These are phyloP conservation scores for Parnassius glacialis DNA, from an alignment of 2,888 invertebrate species.

Conservation along the genomic window DNA sequence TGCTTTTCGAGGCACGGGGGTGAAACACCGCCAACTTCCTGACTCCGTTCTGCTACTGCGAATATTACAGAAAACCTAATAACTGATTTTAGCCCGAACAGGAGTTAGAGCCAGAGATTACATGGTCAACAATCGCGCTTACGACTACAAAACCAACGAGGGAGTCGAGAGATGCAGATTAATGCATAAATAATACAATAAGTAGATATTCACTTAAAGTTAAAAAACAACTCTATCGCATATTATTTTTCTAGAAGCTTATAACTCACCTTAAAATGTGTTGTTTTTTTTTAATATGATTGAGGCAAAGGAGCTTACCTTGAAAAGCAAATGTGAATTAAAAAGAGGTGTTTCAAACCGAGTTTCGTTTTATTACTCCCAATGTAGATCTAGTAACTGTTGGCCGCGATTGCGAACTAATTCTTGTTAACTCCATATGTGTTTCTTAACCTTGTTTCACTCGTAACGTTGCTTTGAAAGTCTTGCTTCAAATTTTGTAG, in stretches of 20 bases:
- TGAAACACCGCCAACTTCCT: too few relatives aligned
- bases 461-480: conserved; percentile 7
- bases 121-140: too few relatives aligned
- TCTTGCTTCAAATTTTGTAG: too few relatives aligned
- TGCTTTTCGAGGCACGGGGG: too few relatives aligned
- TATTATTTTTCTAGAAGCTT: conserved; percentile 2
- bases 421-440: conserved; percentile 15
- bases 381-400: conserved; percentile 15
- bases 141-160: too few relatives aligned
- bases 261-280: conserved; percentile 7
- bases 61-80: too few relatives aligned
- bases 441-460: conserved; percentile 7
- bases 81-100: too few relatives aligned
- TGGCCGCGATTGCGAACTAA: conserved; percentile 5
- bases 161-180: too few relatives aligned
- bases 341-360: conserved; percentile 21
- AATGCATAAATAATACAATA: too few relatives aligned
- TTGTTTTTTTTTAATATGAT: conserved; percentile 16
- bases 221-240: conserved; percentile 5
- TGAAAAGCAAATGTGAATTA: conserved; percentile 11
- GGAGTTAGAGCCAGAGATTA: too few relatives aligned
- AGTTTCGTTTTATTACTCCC: conserved; percentile 14
- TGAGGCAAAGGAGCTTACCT: conserved; percentile 16
- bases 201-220: not conserved
- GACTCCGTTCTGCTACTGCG: too few relatives aligned